Evolutionary conservation across 2,113 vertebrate genomes (phyloP).

Genomic region (Chamaetylas fuelleborni): DNA sequence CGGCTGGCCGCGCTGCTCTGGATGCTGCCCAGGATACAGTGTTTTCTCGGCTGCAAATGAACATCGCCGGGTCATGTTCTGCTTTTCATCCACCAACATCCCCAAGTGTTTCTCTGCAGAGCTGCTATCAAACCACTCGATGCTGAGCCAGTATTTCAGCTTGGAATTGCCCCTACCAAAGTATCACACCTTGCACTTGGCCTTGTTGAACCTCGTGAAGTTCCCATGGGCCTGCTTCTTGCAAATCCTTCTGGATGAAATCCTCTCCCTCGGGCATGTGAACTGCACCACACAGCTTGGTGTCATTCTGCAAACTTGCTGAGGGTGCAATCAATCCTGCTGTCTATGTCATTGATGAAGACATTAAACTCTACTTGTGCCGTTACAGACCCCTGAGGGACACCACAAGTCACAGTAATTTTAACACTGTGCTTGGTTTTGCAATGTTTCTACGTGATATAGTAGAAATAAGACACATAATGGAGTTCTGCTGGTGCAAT

Average conservation of each 20-base stretch:
- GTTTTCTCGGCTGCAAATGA: background rate
- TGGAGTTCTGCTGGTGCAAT: background rate
- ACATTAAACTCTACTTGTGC: background rate
- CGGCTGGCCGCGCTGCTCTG: fast-evolving
- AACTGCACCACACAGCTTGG: background rate
- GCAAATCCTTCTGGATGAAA: background rate
- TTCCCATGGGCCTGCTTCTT: background rate
- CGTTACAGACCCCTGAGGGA: background rate
- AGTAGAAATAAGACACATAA: background rate
- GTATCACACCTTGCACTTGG: background rate
- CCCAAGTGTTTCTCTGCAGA: background rate
- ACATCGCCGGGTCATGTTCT: fast-evolving
- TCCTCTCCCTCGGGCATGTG: background rate
- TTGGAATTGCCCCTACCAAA: background rate
- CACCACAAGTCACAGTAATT: background rate
- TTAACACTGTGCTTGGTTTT: background rate
- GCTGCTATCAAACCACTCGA: background rate
- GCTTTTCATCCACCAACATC: background rate
- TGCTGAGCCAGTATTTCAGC: background rate
- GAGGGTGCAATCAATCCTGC: background rate
- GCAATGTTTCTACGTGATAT: background rate
- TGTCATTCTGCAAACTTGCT: background rate
- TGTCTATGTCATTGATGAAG: background rate
- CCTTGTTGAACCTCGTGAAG: background rate
- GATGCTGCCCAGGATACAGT: background rate